These are phyloP conservation scores for Malurus elegans DNA, from an alignment of 2,113 vertebrate genomes.

Conservation along the genomic window DNA sequence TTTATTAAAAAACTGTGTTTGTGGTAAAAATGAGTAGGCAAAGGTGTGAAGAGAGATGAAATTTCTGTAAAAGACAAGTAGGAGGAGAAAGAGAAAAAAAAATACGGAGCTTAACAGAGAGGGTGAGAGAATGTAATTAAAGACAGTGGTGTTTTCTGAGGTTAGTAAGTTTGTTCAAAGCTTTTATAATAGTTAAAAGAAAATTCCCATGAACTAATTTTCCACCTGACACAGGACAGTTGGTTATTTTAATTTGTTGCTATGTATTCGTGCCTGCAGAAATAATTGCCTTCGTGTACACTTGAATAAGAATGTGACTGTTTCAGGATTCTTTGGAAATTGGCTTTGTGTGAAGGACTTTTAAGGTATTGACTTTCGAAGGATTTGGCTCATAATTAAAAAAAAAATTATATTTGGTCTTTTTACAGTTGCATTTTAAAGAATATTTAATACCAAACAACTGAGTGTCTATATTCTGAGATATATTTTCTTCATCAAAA, in stretches of 20 bases:
- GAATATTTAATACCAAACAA: not conserved
- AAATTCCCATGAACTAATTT: not conserved
- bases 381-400: not conserved
- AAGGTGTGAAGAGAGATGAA: constrained; percentile 6
- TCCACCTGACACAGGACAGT: not conserved
- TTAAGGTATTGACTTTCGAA: not conserved
- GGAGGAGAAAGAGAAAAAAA: not conserved
- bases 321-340: not conserved
- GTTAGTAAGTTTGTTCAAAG: not conserved
- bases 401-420: not conserved
- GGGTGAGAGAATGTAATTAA: not conserved
- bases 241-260: not conserved
- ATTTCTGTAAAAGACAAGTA: constrained; percentile 16
- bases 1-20: not conserved
- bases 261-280: not conserved
- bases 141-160: not conserved
- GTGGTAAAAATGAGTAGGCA: not conserved
- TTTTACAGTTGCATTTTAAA: not conserved
- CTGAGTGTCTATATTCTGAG: not conserved
- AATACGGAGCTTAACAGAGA: not conserved
- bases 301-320: not conserved
- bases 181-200: not conserved
- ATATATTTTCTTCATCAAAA: not conserved
- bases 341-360: not conserved
- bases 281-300: not conserved